Percentiles rank a stretch among this genome's conserved stretches.
Conservation (phyloP, 2,113 vertebrate genomes). For the Labeo catla region DNA sequence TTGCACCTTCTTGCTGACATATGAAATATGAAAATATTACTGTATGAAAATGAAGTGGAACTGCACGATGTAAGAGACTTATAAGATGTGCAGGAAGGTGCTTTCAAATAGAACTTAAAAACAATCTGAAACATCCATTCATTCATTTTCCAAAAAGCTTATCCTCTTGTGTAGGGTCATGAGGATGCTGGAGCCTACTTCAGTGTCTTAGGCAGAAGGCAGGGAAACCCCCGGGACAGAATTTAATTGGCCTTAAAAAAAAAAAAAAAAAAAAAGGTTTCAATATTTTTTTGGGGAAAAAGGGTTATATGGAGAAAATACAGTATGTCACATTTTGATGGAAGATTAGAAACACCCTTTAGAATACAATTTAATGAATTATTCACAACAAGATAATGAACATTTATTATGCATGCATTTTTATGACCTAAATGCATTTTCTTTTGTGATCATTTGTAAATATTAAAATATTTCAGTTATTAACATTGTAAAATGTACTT, state of each 20-base stretch:
- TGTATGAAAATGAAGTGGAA: not conserved
- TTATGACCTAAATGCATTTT: too few relatives aligned
- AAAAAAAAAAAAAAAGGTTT: not conserved
- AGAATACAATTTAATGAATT: not conserved
- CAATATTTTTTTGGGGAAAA: too few relatives aligned
- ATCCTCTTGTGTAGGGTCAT: not conserved
- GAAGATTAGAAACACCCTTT: not conserved
- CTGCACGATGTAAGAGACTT: not conserved
- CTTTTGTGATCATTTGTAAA: too few relatives aligned
- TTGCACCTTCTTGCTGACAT: slow-evolving; percentile 14
- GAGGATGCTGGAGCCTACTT: not conserved
- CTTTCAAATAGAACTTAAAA: not conserved
- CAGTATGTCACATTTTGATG: not conserved
- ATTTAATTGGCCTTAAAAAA: not conserved
- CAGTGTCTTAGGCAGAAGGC: not conserved
- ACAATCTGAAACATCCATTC: not conserved
- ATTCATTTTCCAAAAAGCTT: not conserved
- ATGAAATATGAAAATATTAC: slow-evolving; percentile 24
- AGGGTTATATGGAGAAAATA: too few relatives aligned
- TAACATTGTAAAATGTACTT: too few relatives aligned
- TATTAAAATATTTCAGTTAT: too few relatives aligned
- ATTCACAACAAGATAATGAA: not conserved
- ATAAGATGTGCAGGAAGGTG: not conserved
- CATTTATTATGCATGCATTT: not conserved
- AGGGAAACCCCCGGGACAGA: not conserved